A percentile compares a stretch with the other conserved stretches of the same genome.
phyloP scores from a whole-genome alignment of 2,113 vertebrate species.

The Urocolius indicus region DNA sequence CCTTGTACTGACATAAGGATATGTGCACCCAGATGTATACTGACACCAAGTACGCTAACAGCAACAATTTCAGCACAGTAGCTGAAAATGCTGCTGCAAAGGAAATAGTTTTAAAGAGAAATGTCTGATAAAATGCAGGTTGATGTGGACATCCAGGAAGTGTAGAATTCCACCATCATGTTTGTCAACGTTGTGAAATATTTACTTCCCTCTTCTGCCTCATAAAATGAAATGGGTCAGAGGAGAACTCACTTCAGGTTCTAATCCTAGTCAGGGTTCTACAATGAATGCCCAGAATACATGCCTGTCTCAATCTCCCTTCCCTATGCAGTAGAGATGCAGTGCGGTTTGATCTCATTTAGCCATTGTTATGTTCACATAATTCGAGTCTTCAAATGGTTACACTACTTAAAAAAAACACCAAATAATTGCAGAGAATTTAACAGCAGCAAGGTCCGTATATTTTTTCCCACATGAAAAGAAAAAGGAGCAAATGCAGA shows the following conservation, averaged over 20 bases:
- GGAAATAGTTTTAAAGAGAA: background rate
- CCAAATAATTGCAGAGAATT: background rate
- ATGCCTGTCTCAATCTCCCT: background rate
- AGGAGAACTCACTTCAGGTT: background rate
- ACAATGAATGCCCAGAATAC: background rate
- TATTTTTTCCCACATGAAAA: background rate
- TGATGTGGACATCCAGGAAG: background rate
- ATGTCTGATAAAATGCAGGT: background rate
- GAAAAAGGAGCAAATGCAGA: background rate
- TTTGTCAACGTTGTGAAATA: background rate
- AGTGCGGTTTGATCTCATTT: background rate
- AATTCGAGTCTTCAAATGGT: background rate
- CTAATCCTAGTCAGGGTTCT: background rate
- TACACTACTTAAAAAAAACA: background rate
- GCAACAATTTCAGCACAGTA: background rate
- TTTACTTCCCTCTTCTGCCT: background rate
- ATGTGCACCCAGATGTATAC: background rate
- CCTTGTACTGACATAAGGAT: background rate
- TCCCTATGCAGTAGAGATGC: background rate
- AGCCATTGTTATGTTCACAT: background rate
- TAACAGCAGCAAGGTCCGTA: background rate
- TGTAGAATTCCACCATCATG: background rate
- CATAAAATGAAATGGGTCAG: background rate
- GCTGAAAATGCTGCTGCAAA: background rate
- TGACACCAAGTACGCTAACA: background rate